A percentile compares a stretch with the other conserved stretches of the same genome.
These are phyloP conservation scores for Rhadinocentrus ornatus DNA, from an alignment of 2,797 vertebrate genomes.

Conservation along the genomic window DNA sequence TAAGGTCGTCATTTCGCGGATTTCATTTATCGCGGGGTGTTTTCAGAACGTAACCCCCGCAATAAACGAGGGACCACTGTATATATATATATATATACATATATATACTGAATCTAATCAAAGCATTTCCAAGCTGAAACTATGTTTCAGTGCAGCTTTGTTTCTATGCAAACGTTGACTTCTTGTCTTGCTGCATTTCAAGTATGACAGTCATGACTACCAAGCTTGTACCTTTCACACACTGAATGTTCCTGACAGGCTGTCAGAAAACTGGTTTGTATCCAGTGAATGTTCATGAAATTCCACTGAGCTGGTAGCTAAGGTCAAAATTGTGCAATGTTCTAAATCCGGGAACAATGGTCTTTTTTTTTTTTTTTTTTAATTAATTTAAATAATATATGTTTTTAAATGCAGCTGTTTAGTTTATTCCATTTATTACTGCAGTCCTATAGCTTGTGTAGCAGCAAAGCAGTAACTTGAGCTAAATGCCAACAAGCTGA, in stretches of 20 bases:
- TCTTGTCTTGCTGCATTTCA: conserved; percentile 22
- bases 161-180: conserved; percentile 10
- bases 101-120: conserved; percentile 6
- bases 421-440: neutral
- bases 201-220: conserved; percentile 27
- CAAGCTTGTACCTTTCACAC: conserved; percentile 9
- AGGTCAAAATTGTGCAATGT: neutral
- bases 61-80: too few species aligned
- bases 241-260: conserved; percentile 19
- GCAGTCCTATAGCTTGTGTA: neutral
- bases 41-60: too few species aligned
- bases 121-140: conserved; percentile 30
- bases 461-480: neutral
- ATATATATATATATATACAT: too few species aligned
- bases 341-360: neutral
- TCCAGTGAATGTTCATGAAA: neutral
- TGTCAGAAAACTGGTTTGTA: conserved; percentile 34
- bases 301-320: neutral
- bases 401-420: neutral
- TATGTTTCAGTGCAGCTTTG: conserved; percentile 12
- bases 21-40: too few species aligned
- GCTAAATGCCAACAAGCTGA: too few species aligned
- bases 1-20: too few species aligned
- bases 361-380: neutral
- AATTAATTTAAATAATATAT: neutral